phyloP scores from a whole-genome alignment of 2,888 invertebrate species.

The Tubulanus polymorphus region DNA sequence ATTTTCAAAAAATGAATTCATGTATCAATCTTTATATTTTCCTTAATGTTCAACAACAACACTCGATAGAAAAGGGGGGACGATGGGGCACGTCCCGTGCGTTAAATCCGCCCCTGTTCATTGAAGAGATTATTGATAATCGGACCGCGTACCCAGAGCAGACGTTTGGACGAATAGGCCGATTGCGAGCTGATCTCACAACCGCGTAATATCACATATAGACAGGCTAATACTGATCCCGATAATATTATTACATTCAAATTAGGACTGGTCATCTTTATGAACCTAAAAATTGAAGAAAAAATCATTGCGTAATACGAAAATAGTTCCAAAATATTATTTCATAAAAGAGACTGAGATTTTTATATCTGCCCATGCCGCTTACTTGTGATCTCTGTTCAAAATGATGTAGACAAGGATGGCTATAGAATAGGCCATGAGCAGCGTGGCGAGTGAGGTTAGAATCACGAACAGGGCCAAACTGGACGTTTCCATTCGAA shows the following conservation, averaged over 20 bases:
- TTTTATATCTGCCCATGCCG: not conserved
- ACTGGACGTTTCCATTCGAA: not conserved
- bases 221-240: not conserved
- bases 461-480: not conserved
- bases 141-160: too few relatives aligned
- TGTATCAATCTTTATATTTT: too few relatives aligned
- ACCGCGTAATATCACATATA: not conserved
- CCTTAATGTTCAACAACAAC: too few relatives aligned
- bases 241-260: not conserved
- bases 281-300: not conserved
- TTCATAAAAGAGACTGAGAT: not conserved
- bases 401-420: not conserved
- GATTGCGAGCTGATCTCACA: not conserved
- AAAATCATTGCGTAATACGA: not conserved
- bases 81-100: too few relatives aligned
- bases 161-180: too few relatives aligned
- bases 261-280: not conserved
- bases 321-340: not conserved
- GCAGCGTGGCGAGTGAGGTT: not conserved
- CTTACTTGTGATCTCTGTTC: not conserved
- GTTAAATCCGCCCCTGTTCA: too few relatives aligned
- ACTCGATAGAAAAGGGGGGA: too few relatives aligned
- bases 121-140: not conserved
- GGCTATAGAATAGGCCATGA: not conserved
- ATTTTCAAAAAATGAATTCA: too few relatives aligned